A percentile compares a stretch with the other conserved stretches of the same genome.
These are phyloP conservation scores for Catagonus wagneri DNA, from an alignment of 2,113 vertebrate species.

Conservation along the genomic window DNA sequence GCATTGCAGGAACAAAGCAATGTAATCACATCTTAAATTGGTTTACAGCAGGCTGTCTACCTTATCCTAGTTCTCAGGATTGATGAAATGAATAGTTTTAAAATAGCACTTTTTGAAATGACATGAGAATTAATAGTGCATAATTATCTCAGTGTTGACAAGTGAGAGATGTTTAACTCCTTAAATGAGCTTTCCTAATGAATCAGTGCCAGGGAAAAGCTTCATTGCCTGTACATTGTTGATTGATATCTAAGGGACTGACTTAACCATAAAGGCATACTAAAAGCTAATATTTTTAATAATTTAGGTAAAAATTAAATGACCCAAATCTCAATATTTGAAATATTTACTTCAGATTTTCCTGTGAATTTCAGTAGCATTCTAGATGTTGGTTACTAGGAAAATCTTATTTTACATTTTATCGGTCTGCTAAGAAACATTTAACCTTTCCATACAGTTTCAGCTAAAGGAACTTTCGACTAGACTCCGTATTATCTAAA, in stretches of 20 bases:
- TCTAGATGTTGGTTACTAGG: neutral
- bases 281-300: conserved; percentile 33
- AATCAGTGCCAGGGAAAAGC: conserved; percentile 58
- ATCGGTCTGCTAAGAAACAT: neutral
- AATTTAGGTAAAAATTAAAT: conserved; percentile 53
- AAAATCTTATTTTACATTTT: conserved; percentile 49
- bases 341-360: conserved; percentile 34
- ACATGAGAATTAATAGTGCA: conserved; percentile 76
- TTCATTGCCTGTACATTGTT: neutral
- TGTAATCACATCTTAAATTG: conserved; percentile 78
- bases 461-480: neutral
- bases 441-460: neutral
- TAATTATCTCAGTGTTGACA: conserved; percentile 71
- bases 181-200: conserved; percentile 77
- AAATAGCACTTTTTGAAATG: conserved; percentile 82
- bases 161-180: conserved; percentile 70
- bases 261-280: conserved; percentile 6
- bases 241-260: neutral
- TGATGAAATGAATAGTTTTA: conserved; percentile 80
- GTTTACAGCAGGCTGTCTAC: conserved; percentile 78
- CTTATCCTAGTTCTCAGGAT: conserved; percentile 74
- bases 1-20: conserved; percentile 68
- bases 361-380: neutral
- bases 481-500: neutral
- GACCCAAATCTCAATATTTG: conserved; percentile 13